Base-by-base conservation (phyloP, 2,888 invertebrate species). In the Julus scanicus region DNA sequence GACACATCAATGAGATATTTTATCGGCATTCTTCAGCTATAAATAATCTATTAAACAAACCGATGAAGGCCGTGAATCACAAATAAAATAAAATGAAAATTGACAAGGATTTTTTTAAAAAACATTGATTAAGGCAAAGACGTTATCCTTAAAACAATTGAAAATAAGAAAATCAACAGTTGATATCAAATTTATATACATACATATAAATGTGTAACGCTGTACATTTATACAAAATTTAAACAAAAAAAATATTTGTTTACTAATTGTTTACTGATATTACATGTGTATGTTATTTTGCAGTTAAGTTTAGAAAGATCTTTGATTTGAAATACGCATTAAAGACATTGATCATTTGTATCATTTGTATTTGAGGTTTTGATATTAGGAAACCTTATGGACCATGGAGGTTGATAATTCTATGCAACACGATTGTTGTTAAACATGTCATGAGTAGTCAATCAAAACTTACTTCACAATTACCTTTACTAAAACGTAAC, bases 11-110 rank as follows among this genome's bases (percentile, higher is more conserved):
- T 37, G 80, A 80, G 37, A 37, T 37, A 80, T 13, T 80, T 63
- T 37, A 37, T 80, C 37, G 37, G 80, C 80, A 80, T 37, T 80
- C 80, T 80, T 39, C 80, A 37, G 37, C 80, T 80, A 37, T 80
- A 37, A 80, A 80, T 80, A 80, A 37, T 15, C 37, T 80, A 80
- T 80, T 80, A 80, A 80, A 80, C 80, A 80, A 71, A 29, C 37
- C 15, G 80, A 80, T 37, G 37, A 80, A 80, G 80, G 80, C 80
- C 80, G 15, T 80, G 80, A 80, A 80, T 80, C 80, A 80, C 80
- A 37, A 29, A 80, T 80, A 39, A 80, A 80, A 80, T 37, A 0
- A 80, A 80, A 80, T 80, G 37, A 80, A 80, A 80, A 37, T 80
- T 80, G 80, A 80, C 80, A 37, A 80, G 80, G 37, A 80, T 13